phyloP scores from a whole-genome alignment of 2,888 invertebrate genomes.

The Chouioia cunea region DNA sequence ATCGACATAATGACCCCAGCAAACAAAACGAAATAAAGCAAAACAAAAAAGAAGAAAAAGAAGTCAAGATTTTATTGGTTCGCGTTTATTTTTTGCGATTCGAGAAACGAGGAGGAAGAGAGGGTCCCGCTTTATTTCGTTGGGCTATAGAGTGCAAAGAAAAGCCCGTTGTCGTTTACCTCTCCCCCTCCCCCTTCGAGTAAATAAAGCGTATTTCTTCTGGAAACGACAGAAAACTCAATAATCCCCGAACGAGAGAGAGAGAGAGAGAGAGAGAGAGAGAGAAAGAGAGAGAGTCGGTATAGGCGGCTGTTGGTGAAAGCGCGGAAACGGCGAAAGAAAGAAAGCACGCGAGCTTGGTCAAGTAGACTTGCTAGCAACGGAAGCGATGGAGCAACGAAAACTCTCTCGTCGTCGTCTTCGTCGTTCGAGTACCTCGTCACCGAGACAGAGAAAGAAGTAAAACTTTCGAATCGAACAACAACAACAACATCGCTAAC shows the following conservation, averaged over 20 bases:
- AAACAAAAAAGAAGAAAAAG: too few relatives aligned
- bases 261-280: constrained; percentile 30
- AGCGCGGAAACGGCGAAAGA: constrained; percentile 35
- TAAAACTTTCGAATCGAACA: too few relatives aligned
- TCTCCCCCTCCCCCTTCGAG: constrained; percentile 46
- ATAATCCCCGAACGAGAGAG: constrained; percentile 61
- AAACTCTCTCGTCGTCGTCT: neutral
- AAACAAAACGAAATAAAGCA: too few relatives aligned
- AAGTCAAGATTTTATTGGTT: too few relatives aligned
- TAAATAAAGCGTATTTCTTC: constrained; percentile 66
- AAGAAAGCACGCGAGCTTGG: constrained; percentile 36
- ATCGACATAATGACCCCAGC: too few relatives aligned
- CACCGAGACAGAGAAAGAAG: neutral
- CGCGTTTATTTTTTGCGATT: too few relatives aligned
- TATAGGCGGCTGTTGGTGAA: constrained; percentile 26
- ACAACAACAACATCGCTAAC: constrained; percentile 18
- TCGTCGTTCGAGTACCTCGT: neutral
- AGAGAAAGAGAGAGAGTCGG: constrained; percentile 37
- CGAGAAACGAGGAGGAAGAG: too few relatives aligned
- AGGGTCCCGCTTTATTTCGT: constrained; percentile 13
- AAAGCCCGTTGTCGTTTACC: constrained; percentile 22
- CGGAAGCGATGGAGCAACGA: constrained; percentile 40
- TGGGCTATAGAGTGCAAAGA: constrained; percentile 4
- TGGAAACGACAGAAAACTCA: constrained; percentile 67
- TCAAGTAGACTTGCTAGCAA: constrained; percentile 39